These are phyloP conservation scores for Aplochiton taeniatus DNA, from an alignment of 2,797 vertebrate species.

Conservation along the genomic window DNA sequence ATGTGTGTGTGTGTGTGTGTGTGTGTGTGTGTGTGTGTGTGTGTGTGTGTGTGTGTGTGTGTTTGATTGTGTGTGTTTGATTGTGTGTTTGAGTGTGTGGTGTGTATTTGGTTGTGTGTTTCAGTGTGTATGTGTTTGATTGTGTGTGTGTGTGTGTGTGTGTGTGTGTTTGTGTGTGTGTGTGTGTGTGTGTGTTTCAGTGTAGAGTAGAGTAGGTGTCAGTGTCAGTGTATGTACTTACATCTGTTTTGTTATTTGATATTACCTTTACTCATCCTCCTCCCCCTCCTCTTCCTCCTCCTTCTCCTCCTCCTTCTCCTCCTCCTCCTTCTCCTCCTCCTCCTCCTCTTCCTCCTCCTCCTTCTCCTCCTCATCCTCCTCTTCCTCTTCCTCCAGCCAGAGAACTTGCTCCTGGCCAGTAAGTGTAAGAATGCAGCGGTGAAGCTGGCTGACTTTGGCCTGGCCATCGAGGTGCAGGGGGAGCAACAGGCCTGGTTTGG, in stretches of 20 bases:
- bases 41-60: too few species aligned
- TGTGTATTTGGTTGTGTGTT: constrained; percentile 2
- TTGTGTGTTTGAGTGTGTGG: constrained; percentile 14
- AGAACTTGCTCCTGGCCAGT: constrained; percentile 96
- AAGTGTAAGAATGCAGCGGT: constrained; percentile 97
- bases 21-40: background rate
- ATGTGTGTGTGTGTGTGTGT: background rate
- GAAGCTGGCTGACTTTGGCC: constrained; percentile 95
- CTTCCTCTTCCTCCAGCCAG: constrained; percentile 76
- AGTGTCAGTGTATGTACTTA: too few species aligned
- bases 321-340: constrained; percentile 15
- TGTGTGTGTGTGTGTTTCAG: background rate
- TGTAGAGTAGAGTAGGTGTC: background rate
- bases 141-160: background rate
- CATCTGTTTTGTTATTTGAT: too few species aligned
- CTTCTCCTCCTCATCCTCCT: constrained; percentile 7
- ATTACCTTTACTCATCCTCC: too few species aligned
- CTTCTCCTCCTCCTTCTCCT: too few species aligned
- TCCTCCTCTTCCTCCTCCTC: constrained; percentile 8
- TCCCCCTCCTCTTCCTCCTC: too few species aligned
- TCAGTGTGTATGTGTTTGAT: constrained; percentile 6
- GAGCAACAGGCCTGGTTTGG: too few species aligned
- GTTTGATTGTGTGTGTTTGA: constrained; percentile 15
- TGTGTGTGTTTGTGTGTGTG: constrained; percentile 10
- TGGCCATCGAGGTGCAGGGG: background rate